Base-by-base conservation (phyloP, 2,888 invertebrate species). In the Yponomeuta cagnagella region DNA sequence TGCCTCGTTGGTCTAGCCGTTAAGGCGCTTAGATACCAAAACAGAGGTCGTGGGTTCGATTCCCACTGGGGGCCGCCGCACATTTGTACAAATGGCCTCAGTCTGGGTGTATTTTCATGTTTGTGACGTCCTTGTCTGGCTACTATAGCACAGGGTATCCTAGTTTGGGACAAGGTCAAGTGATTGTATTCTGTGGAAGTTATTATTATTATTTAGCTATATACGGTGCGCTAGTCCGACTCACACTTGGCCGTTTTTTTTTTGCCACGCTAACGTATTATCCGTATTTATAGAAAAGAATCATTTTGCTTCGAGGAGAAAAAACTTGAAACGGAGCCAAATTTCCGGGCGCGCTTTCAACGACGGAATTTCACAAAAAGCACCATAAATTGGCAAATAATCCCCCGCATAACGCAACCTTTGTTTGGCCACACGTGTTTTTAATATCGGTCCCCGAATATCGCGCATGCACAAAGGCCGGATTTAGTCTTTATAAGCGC, bases 361-460 rank as follows among this genome's bases (percentile, higher is more conserved):
- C 90, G 82, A 84, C 90, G 82, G 85, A 87, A 87, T 87, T 88
- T 86, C 52, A 89, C 89, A 92, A 91, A 92, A 92, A 91, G 90
- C 84, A 84, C 89, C 86, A 92, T 91, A 91, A 92, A 92, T 92
- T 91, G 92, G 90, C 90, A 89, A 90, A 92, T 92, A 91, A 92
- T 92, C 92, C 88, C 86, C 92, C 91, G 89, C 91, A 92, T 90
- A 91, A 90, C 91, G 91, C 83, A 89, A 92, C 92, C 91, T 91
- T 92, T 92, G 92, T 92, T 88, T 90, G 92, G 89, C 89, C 92
- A 91, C 92, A 92, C 92, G 91, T 92, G 92, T 90, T 91, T 91
- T 92, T 91, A 90, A 92, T 90, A 88, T 89, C 85, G 84, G 82
- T 15, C 82, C 83, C 79, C 78, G 79, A 48, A 65, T 73, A 76